Conservation (phyloP, 1,140 invertebrate species). For the Pseudomyrmex concolor region DNA sequence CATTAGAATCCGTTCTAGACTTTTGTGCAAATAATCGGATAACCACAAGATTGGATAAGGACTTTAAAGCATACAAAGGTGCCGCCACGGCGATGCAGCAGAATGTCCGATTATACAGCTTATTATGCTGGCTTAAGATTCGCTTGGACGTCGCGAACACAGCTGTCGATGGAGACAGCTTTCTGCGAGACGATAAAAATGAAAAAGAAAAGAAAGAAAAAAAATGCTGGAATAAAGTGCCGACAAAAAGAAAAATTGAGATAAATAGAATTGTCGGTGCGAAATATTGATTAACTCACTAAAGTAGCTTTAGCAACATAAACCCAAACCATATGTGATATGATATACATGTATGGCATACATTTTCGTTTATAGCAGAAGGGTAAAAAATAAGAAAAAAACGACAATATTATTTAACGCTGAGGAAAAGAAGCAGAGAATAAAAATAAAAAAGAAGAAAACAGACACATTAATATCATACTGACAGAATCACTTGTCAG, state of each 20-base stretch:
- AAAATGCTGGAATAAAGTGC: slow-evolving; percentile 8
- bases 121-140: slow-evolving; percentile 76
- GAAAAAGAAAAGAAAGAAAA: background rate
- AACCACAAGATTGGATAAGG: slow-evolving; percentile 51
- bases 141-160: slow-evolving; percentile 49
- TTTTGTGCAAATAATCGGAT: background rate
- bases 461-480: too few species aligned
- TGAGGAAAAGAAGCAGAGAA: background rate
- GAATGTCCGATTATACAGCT: slow-evolving; percentile 76
- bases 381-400: slow-evolving; percentile 27
- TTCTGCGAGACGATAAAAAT: slow-evolving; percentile 38
- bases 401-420: background rate
- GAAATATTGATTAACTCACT: background rate
- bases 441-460: background rate
- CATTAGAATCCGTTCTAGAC: background rate
- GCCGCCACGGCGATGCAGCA: slow-evolving; percentile 61
- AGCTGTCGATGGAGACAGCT: slow-evolving; percentile 55
- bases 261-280: background rate
- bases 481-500: too few species aligned
- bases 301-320: too few species aligned
- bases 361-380: too few species aligned
- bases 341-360: too few species aligned
- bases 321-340: too few species aligned
- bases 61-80: slow-evolving; percentile 74
- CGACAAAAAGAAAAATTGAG: slow-evolving; percentile 6